A percentile compares a stretch with the other conserved stretches of the same genome.
phyloP scores from a whole-genome alignment of 2,113 vertebrate genomes.

The Upupa epops region DNA sequence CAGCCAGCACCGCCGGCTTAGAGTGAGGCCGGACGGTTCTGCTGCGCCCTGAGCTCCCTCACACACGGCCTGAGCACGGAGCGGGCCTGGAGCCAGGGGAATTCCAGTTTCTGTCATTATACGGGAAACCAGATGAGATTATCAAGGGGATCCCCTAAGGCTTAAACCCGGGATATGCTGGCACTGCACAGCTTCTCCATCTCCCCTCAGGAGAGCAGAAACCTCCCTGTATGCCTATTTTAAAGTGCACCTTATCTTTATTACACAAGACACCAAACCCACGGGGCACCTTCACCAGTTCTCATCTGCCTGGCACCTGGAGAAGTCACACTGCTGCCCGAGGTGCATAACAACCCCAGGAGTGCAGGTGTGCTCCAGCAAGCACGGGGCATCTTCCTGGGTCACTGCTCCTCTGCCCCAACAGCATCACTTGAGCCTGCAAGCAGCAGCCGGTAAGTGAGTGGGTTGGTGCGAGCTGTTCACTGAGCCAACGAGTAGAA shows the following conservation, averaged over 20 bases:
- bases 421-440: neutral
- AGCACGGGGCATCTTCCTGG: neutral
- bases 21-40: fast-evolving
- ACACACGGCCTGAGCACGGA: neutral
- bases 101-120: neutral
- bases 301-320: neutral
- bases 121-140: neutral
- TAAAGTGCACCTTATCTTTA: neutral
- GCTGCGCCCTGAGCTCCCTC: fast-evolving
- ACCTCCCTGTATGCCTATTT: neutral
- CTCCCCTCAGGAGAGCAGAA: neutral
- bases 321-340: neutral
- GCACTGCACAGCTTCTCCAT: neutral
- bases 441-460: fast-evolving
- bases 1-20: neutral
- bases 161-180: neutral
- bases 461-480: neutral
- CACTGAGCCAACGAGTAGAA: neutral
- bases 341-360: neutral
- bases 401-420: neutral
- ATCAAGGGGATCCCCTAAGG: neutral
- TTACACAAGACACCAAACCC: neutral
- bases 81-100: neutral
- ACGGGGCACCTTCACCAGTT: neutral
- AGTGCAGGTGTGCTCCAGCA: neutral